phyloP scores from a whole-genome alignment of 1,140 invertebrate genomes.

The Portunus trituberculatus region DNA sequence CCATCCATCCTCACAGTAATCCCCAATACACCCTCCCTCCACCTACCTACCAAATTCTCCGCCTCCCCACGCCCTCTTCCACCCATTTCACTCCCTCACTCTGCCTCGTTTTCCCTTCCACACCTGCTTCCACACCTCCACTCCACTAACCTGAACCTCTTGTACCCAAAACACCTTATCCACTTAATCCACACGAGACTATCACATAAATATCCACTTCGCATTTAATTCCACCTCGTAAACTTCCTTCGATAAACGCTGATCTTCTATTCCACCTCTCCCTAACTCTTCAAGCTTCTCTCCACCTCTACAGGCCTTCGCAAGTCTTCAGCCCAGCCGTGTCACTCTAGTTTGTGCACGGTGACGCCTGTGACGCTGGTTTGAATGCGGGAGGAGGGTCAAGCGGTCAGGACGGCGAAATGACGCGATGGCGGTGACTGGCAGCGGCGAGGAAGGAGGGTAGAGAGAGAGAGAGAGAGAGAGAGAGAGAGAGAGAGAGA shows the following conservation, averaged over 20 bases:
- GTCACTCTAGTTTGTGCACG: background rate
- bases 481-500: constrained; percentile 20
- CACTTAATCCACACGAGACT: no score
- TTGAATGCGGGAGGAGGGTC: background rate
- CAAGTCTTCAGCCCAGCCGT: background rate
- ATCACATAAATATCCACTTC: no score
- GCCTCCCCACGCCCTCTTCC: background rate
- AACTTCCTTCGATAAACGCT: background rate
- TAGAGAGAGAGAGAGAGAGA: background rate
- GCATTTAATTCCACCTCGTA: background rate
- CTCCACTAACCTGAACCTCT: no score
- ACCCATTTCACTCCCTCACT: background rate
- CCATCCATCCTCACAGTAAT: no score
- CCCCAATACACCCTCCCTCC: background rate
- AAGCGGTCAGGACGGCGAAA: background rate
- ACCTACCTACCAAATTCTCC: background rate
- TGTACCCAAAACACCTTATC: no score
- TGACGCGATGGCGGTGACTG: background rate
- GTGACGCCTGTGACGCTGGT: background rate
- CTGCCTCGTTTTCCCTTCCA: background rate
- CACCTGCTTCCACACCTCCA: no score
- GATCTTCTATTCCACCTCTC: background rate
- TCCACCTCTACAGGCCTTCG: background rate
- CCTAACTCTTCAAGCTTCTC: no score
- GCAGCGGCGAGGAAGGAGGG: background rate